phyloP scores from a whole-genome alignment of 35 echinoderm and acorn worm species.

The Strongylocentrotus purpuratus region DNA sequence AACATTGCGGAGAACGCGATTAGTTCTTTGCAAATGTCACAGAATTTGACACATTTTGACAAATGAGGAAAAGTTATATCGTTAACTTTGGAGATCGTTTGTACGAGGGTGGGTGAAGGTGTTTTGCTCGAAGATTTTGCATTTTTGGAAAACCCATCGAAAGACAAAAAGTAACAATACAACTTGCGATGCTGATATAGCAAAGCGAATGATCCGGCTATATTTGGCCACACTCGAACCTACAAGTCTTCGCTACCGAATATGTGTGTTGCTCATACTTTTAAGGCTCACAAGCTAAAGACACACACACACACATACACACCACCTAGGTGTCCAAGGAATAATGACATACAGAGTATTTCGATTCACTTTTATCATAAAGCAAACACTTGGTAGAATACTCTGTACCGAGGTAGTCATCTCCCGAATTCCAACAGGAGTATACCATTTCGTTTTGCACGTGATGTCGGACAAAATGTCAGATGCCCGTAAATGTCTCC shows the following conservation, averaged over 20 bases:
- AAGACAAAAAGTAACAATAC: neutral
- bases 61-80: neutral
- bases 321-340: no score
- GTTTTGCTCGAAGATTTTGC: no score
- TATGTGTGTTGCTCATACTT: neutral
- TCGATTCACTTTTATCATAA: neutral
- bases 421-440: neutral
- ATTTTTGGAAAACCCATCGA: no score
- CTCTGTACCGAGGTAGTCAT: neutral
- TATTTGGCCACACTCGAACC: neutral
- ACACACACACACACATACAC: no score
- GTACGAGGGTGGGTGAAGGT: neutral
- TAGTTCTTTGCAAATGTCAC: neutral
- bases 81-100: neutral
- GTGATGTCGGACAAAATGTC: neutral
- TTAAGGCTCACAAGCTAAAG: neutral
- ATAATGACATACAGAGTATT: neutral
- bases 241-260: no score
- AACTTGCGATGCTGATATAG: neutral
- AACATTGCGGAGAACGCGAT: neutral
- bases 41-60: neutral
- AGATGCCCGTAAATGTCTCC: neutral
- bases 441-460: neutral
- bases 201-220: neutral
- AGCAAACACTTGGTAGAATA: neutral